Percentiles rank a stretch among this genome's conserved stretches.
phyloP scores from a whole-genome alignment of 2,797 vertebrate genomes.

The Florisuga fusca region DNA sequence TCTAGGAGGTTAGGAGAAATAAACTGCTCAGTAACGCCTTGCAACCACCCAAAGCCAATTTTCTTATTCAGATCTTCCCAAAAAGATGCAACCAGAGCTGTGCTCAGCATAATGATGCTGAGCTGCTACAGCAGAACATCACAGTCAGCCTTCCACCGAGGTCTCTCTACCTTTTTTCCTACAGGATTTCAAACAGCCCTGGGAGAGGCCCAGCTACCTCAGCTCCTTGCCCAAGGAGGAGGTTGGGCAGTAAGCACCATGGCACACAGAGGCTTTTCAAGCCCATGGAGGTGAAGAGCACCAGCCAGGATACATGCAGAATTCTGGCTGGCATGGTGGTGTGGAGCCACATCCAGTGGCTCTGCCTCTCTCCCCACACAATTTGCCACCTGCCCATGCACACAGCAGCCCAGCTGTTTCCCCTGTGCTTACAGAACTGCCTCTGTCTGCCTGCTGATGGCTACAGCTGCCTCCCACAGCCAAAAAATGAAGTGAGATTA shows the following conservation, averaged over 20 bases:
- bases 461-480: neutral
- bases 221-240: neutral
- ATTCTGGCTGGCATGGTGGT: accelerated
- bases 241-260: neutral
- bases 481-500: neutral
- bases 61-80: neutral
- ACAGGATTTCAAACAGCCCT: neutral
- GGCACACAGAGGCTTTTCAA: accelerated
- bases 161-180: neutral
- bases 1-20: neutral
- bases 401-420: neutral
- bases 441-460: slow-evolving; percentile 2
- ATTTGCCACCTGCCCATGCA: neutral
- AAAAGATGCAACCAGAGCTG: neutral
- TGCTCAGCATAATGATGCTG: neutral
- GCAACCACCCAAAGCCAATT: neutral
- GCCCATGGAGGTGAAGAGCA: neutral
- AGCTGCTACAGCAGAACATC: neutral
- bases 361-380: neutral
- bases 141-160: neutral
- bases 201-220: neutral
- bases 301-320: neutral
- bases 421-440: neutral
- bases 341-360: neutral
- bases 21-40: neutral